phyloP scores from a whole-genome alignment of 2,113 vertebrate species.

The Panthera tigris region DNA sequence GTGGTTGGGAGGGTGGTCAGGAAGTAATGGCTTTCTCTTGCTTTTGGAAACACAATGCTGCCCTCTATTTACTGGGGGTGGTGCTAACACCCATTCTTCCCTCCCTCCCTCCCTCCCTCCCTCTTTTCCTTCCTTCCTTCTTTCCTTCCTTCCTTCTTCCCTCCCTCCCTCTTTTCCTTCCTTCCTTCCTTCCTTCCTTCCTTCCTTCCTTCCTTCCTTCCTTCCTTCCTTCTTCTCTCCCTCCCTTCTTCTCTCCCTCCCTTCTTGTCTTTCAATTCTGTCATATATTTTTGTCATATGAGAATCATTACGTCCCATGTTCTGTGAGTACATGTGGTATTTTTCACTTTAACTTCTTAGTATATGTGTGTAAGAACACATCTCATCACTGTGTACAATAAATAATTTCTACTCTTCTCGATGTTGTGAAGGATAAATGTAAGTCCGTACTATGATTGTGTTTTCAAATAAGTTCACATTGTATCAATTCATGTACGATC shows the following conservation, averaged over 20 bases:
- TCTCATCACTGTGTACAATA: neutral
- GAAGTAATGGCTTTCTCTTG: neutral
- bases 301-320: neutral
- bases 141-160: too few species aligned
- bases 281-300: neutral
- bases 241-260: neutral
- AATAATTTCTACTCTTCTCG: neutral
- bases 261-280: neutral
- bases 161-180: neutral
- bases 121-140: too few species aligned
- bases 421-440: neutral
- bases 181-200: neutral
- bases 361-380: neutral
- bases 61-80: neutral
- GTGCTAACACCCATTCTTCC: too few species aligned
- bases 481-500: neutral
- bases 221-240: too few species aligned
- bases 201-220: too few species aligned
- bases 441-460: neutral
- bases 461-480: neutral
- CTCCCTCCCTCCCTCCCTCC: too few species aligned
- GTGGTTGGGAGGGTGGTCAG: neutral
- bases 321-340: neutral
- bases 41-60: neutral
- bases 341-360: neutral